Evolutionary conservation across 2,797 vertebrate species (phyloP), one percentile per base, ranked within the genome.

Genomic region (Lepilemur ruficaudatus): DNA sequence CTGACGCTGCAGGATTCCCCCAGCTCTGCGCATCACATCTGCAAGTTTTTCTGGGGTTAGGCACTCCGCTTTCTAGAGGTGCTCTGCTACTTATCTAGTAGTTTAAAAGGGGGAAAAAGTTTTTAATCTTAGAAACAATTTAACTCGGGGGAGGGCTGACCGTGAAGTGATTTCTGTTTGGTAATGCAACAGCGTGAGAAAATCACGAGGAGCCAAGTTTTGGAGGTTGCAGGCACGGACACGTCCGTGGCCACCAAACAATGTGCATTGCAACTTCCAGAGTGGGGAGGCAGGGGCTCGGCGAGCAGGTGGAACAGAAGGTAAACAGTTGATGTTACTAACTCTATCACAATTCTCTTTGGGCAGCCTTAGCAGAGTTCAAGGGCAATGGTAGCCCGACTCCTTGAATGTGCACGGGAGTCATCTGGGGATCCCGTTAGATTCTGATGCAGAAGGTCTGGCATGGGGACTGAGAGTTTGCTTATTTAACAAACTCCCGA

Each of bases 161-260:
- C 1, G 28, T 1, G 9, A 63, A 78, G 73, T 20, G 87, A 79
- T 18, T 57, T 86, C 80, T 80, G 35, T 89, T 91, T 76, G 88
- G 86, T 35, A 12, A 80, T 25, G 35, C 7, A 38, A 22, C 43
- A 48, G 32, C 18, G 20, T 1, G 28, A 61, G 76, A 69, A 72
- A 28, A 12, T 22, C 4, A 5, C 0, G 3, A 48, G 50, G 0
- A 18, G 43, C 55, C 20, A 9, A 0, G n/a, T 41, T n/a, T 70
- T 52, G 61, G 70, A 48, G 28, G 28, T 5, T 6, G 28, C 4
- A 2, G 38, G 32, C 43, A 15, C 0, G 75, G 63, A 30, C n/a
- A 46, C 0, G 0, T 38, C 3, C 0, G 38, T 32, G 48, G n/a
- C 63, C 41, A 70, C 43, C 82, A 63, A 38, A 50, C 13, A 43